Evolutionary conservation across 2,113 vertebrate genomes (phyloP).

Genomic region (Eurystomus gularis): DNA sequence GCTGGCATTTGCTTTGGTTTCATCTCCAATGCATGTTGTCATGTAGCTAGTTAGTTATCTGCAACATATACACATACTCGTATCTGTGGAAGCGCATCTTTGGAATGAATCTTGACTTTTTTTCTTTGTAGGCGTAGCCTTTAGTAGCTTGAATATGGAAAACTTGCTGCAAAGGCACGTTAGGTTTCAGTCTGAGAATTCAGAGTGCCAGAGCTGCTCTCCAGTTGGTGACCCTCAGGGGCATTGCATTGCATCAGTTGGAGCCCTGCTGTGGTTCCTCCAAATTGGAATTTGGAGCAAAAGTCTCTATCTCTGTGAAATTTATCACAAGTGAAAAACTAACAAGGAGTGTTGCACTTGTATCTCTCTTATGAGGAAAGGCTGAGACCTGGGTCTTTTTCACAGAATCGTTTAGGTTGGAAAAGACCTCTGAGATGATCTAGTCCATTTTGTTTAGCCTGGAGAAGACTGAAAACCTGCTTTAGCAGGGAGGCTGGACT

Average conservation of each 20-base stretch:
- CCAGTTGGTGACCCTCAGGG: not conserved
- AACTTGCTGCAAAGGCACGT: not conserved
- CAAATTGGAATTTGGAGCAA: not conserved
- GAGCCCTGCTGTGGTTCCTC: not conserved
- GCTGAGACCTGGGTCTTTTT: not conserved
- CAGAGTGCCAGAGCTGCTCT: not conserved
- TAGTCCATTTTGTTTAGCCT: not conserved
- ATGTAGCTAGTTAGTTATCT: conserved; percentile 46
- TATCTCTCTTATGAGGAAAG: not conserved
- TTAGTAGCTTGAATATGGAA: not conserved
- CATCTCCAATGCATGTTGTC: conserved; percentile 49
- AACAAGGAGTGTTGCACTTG: not conserved
- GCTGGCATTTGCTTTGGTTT: conserved; percentile 60
- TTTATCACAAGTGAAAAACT: not conserved
- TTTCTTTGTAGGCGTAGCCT: not conserved
- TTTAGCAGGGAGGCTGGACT: not conserved
- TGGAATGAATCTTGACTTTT: not conserved
- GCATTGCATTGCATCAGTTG: rapidly evolving
- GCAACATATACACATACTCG: not conserved
- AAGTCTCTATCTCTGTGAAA: not conserved
- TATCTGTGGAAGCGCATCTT: not conserved
- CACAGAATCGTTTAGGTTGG: too few species aligned
- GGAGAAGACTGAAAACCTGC: not conserved
- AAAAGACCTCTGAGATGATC: too few species aligned
- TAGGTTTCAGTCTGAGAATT: not conserved